Evolutionary conservation across 2,888 invertebrate genomes (phyloP).

Genomic region (Nephrotoma appendiculata): DNA sequence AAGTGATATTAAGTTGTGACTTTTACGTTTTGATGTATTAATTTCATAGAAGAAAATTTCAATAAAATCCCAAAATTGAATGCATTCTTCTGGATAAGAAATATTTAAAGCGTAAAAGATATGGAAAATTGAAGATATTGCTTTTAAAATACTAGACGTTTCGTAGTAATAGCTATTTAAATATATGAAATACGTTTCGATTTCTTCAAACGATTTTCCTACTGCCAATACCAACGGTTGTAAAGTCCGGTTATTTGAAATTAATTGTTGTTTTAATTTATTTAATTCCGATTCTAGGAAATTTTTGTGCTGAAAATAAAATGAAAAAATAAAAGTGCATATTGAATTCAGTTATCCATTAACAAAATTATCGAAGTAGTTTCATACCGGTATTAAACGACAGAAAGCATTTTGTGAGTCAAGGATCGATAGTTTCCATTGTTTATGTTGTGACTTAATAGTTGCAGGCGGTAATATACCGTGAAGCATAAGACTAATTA

Average conservation of each 20-base stretch:
- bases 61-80: not conserved
- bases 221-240: not conserved
- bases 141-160: not conserved
- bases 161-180: not conserved
- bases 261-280: not conserved
- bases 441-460: not conserved
- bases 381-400: not conserved
- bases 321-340: too few relatives aligned
- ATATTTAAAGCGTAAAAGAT: not conserved
- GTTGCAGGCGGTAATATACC: not conserved
- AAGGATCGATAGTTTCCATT: not conserved
- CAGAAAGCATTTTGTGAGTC: not conserved
- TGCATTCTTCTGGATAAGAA: not conserved
- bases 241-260: not conserved
- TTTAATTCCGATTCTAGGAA: not conserved
- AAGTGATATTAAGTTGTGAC: not conserved
- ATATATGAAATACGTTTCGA: not conserved
- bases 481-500: not conserved
- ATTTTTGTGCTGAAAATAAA: not conserved
- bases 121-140: not conserved
- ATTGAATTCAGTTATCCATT: not conserved
- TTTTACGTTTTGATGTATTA: not conserved
- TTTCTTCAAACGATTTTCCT: not conserved
- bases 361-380: not conserved
- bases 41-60: not conserved